These are phyloP conservation scores for Mesembrinibis cayennensis DNA, from an alignment of 2,113 vertebrate genomes.

Conservation along the genomic window DNA sequence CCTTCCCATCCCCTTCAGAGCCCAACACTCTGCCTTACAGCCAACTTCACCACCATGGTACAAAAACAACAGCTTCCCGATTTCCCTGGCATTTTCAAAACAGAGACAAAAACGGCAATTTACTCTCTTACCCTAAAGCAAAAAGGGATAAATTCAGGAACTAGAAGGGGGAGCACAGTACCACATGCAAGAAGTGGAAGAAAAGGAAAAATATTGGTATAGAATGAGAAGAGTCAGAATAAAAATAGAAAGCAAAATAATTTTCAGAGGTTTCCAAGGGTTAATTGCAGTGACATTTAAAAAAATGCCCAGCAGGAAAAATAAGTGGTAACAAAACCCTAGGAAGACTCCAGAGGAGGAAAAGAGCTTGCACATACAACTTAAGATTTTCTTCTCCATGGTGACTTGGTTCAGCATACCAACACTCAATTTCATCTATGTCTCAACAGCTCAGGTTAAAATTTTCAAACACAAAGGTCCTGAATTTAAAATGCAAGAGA, in stretches of 20 bases:
- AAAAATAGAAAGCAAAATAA: background rate
- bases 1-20: background rate
- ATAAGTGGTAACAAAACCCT: background rate
- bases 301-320: background rate
- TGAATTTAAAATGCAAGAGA: background rate
- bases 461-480: background rate
- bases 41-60: background rate
- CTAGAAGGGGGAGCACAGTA: background rate
- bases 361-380: background rate
- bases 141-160: background rate
- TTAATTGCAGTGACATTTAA: background rate
- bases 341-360: background rate
- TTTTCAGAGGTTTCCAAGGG: background rate
- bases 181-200: background rate
- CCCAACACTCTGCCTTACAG: background rate
- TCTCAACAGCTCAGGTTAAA: background rate
- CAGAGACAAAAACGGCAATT: background rate
- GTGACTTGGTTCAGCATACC: background rate
- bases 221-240: background rate
- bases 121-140: background rate
- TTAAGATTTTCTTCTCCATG: background rate
- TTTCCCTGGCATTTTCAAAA: background rate
- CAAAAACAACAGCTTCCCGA: background rate
- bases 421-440: background rate
- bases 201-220: background rate